phyloP scores from a whole-genome alignment of 1,140 invertebrate species.

The Heliconius nattereri region DNA sequence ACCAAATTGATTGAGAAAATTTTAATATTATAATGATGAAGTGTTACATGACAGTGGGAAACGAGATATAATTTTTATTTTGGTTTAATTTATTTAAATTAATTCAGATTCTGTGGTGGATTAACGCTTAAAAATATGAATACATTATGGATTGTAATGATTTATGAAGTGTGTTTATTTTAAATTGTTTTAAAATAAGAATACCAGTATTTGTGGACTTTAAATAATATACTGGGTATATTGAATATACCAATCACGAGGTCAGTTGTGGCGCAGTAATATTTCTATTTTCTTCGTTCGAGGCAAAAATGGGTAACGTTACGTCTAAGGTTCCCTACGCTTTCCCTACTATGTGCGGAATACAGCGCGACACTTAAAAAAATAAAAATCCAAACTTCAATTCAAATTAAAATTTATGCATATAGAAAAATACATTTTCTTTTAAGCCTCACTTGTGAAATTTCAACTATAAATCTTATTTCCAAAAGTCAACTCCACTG shows the following conservation, averaged over 20 bases:
- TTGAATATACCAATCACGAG: no score
- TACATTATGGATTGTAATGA: not conserved
- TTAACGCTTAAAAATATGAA: not conserved
- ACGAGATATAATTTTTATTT: not conserved
- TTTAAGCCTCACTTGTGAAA: not conserved
- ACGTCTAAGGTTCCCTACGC: no score
- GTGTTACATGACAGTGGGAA: conserved; percentile 11
- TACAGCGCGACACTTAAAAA: no score
- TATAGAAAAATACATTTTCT: not conserved
- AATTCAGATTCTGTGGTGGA: not conserved
- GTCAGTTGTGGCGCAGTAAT: no score
- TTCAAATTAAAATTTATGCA: no score
- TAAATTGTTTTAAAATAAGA: not conserved
- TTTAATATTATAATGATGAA: conserved; percentile 6
- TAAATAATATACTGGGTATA: not conserved
- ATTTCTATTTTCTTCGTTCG: no score
- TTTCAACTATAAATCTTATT: not conserved
- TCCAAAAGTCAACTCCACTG: not conserved
- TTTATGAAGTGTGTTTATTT: not conserved
- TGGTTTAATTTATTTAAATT: conserved; percentile 5
- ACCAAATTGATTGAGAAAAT: not conserved
- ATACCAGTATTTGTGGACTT: no score
- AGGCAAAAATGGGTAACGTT: no score
- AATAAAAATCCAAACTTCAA: no score
- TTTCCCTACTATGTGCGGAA: no score